Percentiles rank a stretch among this genome's conserved stretches.
Conservation (phyloP, 2,113 vertebrate genomes). For the Gambusia holbrooki region DNA sequence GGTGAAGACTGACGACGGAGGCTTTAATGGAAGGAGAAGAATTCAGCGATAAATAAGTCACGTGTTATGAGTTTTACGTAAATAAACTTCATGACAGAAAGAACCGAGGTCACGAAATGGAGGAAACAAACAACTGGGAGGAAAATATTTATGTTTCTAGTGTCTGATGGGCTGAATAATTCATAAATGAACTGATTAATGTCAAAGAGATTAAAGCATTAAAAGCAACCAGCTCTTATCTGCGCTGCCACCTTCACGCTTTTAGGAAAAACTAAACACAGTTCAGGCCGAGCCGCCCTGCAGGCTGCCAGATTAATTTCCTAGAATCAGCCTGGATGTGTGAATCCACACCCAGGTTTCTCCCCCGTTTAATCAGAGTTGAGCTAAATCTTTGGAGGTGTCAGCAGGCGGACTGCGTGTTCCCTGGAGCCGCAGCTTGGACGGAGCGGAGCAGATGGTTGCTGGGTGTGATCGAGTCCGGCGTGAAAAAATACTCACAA, state of each 20-base stretch:
- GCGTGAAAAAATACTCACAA: neutral
- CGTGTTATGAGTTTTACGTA: neutral
- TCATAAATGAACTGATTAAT: neutral
- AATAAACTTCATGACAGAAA: neutral
- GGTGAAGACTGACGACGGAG: slow-evolving; percentile 45
- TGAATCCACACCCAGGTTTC: neutral
- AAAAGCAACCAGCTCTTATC: neutral
- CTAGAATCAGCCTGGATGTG: neutral
- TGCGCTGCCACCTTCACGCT: neutral
- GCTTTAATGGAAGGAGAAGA: neutral
- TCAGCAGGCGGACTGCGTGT: neutral
- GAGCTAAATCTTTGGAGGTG: neutral
- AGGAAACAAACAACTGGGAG: neutral
- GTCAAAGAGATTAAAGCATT: neutral
- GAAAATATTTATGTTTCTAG: neutral
- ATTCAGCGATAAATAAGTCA: neutral
- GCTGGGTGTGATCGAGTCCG: neutral
- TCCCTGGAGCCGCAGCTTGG: neutral
- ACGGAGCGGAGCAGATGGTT: neutral
- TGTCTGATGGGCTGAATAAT: neutral
- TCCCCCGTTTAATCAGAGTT: neutral
- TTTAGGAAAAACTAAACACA: neutral
- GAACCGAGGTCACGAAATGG: neutral
- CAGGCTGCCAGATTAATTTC: neutral
- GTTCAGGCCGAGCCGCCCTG: neutral